A percentile compares a stretch with the other conserved stretches of the same genome.
These are phyloP conservation scores for Acrobasis repandana DNA, from an alignment of 2,888 invertebrate species.

Conservation along the genomic window DNA sequence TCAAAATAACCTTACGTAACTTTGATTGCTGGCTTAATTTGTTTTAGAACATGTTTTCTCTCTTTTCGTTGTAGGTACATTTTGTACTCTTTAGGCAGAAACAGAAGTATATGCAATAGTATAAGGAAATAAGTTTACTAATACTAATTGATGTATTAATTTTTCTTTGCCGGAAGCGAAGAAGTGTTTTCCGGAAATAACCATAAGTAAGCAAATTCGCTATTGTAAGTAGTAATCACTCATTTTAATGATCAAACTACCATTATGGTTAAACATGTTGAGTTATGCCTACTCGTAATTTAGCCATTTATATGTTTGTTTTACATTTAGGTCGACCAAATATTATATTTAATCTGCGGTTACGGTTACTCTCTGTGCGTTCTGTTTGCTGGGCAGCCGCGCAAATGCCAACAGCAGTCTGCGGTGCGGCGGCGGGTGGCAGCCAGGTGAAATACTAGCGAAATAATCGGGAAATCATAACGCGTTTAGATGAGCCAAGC, in stretches of 20 bases:
- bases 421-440: conserved; percentile 48
- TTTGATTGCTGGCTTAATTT: not conserved
- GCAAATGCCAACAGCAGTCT: conserved; percentile 70
- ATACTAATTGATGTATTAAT: too few species aligned
- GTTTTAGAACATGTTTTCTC: not conserved
- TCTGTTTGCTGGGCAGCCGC: conserved; percentile 54
- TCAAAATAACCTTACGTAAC: conserved; percentile 5
- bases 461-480: conserved; percentile 53
- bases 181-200: too few species aligned
- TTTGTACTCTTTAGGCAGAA: too few species aligned
- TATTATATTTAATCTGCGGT: conserved; percentile 73
- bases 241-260: not conserved
- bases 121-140: too few species aligned
- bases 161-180: too few species aligned
- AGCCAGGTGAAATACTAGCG: conserved; percentile 49
- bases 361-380: conserved; percentile 58
- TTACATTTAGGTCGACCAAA: conserved; percentile 69
- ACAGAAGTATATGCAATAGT: too few species aligned
- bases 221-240: too few species aligned
- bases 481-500: conserved; percentile 37
- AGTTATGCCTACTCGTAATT: conserved; percentile 6
- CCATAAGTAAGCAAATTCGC: too few species aligned
- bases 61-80: not conserved
- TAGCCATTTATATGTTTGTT: conserved; percentile 38
- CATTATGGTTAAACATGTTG: not conserved